Evolutionary conservation across 2,888 invertebrate genomes (phyloP).

Genomic region (Ennomos fuscantarius): DNA sequence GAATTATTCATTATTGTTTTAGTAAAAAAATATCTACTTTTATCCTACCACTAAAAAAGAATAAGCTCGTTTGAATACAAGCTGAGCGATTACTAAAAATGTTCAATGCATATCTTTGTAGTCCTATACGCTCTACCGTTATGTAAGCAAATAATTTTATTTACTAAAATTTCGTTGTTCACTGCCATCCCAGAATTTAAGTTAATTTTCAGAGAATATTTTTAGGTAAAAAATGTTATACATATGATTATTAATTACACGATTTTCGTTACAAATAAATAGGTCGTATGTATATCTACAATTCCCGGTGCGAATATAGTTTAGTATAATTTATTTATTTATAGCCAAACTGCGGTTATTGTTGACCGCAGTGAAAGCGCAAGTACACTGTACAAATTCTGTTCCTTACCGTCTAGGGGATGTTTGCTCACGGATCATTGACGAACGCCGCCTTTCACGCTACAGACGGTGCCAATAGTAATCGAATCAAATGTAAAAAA

Average conservation of each 20-base stretch:
- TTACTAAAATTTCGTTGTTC: constrained; percentile 2
- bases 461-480: too few relatives aligned
- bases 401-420: constrained; percentile 57
- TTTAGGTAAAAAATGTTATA: too few relatives aligned
- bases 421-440: neutral
- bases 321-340: constrained; percentile 62
- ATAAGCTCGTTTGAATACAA: constrained; percentile 1
- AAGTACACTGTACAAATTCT: constrained; percentile 58
- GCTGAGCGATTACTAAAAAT: neutral
- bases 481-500: too few relatives aligned
- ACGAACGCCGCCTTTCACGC: too few relatives aligned
- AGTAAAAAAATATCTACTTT: neutral
- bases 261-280: constrained; percentile 19
- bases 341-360: constrained; percentile 38
- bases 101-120: constrained; percentile 21
- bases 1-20: neutral
- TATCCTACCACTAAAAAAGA: constrained; percentile 3
- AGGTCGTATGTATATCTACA: constrained; percentile 29
- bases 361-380: constrained; percentile 43
- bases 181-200: too few relatives aligned
- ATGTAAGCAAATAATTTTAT: neutral
- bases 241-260: too few relatives aligned
- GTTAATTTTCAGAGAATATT: too few relatives aligned
- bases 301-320: constrained; percentile 46
- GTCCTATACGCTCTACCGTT: constrained; percentile 13